Evolutionary conservation across 1,140 invertebrate genomes (phyloP).

Genomic region (Phocides pigmalion): DNA sequence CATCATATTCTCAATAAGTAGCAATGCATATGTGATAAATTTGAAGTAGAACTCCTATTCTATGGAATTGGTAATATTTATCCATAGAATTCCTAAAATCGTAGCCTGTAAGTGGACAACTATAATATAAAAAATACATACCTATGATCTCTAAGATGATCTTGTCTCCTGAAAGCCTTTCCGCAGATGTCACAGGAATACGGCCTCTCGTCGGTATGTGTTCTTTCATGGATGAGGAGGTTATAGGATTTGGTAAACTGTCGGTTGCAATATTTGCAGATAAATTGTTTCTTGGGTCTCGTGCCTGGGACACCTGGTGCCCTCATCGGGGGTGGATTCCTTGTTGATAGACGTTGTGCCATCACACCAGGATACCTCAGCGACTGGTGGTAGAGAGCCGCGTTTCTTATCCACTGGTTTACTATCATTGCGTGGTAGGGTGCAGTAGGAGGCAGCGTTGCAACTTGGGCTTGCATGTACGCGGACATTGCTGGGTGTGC

Average conservation of each 20-base stretch:
- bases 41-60: no score
- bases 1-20: no score
- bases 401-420: slow-evolving; percentile 89
- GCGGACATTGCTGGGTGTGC: slow-evolving; percentile 69
- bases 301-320: slow-evolving; percentile 84
- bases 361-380: slow-evolving; percentile 76
- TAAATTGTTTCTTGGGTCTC: slow-evolving; percentile 96
- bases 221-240: slow-evolving; percentile 96
- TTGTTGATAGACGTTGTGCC: slow-evolving; percentile 74
- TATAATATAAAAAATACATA: slow-evolving; percentile 79
- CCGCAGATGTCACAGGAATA: slow-evolving; percentile 98
- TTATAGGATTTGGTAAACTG: slow-evolving; percentile 99
- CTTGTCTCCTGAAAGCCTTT: slow-evolving; percentile 97
- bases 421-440: slow-evolving; percentile 84
- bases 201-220: slow-evolving; percentile 97
- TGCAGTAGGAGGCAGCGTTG: slow-evolving; percentile 66
- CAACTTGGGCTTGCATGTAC: slow-evolving; percentile 77
- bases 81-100: no score
- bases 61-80: no score
- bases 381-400: slow-evolving; percentile 86
- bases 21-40: no score
- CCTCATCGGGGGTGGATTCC: slow-evolving; percentile 84
- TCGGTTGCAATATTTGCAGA: slow-evolving; percentile 96
- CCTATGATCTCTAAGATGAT: slow-evolving; percentile 96
- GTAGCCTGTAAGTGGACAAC: no score